Percentiles rank a stretch among this genome's conserved stretches.
Conservation (phyloP, 2,113 vertebrate genomes). For the Barbus barbus region DNA sequence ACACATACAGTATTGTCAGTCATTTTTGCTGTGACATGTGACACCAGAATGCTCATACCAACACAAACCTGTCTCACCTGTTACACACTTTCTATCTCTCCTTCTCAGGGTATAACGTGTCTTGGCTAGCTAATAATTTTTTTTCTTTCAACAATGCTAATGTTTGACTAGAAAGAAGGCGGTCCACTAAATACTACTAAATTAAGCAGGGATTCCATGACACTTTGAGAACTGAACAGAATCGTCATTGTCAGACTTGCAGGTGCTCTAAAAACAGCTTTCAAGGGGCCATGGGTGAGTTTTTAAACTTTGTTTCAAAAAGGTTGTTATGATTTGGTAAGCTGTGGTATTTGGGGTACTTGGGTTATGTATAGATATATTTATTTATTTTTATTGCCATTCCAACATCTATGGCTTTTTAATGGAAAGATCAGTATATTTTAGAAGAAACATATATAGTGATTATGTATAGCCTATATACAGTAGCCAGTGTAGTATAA, state of each 20-base stretch:
- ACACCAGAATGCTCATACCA: slow-evolving; percentile 25
- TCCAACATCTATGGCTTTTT: too few species aligned
- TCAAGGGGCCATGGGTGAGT: slow-evolving; percentile 72
- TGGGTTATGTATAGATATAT: background rate
- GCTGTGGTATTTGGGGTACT: background rate
- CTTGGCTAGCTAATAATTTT: slow-evolving; percentile 64
- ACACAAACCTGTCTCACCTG: slow-evolving; percentile 75
- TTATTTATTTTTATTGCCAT: too few species aligned
- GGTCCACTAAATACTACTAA: slow-evolving; percentile 42
- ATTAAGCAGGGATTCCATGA: background rate
- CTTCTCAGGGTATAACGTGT: slow-evolving; percentile 57
- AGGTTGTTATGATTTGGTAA: background rate
- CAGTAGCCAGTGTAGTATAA: background rate
- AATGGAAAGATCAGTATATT: too few species aligned
- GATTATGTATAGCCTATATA: too few species aligned
- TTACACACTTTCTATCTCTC: slow-evolving; percentile 54
- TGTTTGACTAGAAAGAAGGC: slow-evolving; percentile 73
- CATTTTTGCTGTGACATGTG: background rate
- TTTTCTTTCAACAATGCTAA: slow-evolving; percentile 67
- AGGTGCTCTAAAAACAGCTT: slow-evolving; percentile 4
- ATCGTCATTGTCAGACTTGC: slow-evolving; percentile 1
- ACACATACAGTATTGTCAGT: background rate
- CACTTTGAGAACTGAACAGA: slow-evolving; percentile 3
- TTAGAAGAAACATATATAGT: too few species aligned
- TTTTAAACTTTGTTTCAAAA: background rate